These are phyloP conservation scores for Trematomus loennbergii DNA, from an alignment of 2,113 vertebrate species.

Conservation along the genomic window DNA sequence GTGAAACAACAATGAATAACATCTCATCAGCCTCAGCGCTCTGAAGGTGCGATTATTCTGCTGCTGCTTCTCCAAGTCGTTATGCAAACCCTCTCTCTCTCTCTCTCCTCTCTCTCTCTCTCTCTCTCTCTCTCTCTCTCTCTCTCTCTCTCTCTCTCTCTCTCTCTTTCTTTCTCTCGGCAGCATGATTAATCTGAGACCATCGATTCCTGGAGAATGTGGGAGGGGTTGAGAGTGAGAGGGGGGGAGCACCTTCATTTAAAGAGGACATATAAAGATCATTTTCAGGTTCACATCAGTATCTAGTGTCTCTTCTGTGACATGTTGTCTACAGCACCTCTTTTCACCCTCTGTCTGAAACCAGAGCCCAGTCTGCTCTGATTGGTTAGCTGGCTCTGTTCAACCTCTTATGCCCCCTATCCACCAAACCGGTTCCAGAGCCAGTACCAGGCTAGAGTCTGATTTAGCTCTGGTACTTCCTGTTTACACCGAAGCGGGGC, in stretches of 20 bases:
- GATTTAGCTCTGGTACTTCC: no score
- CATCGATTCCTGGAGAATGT: conserved; percentile 80
- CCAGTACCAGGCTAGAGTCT: no score
- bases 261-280: not conserved
- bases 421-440: no score
- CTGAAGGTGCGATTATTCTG: conserved; percentile 69
- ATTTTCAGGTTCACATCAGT: no score
- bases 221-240: conserved; percentile 70
- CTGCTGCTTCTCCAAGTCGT: conserved; percentile 53
- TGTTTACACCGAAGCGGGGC: no score
- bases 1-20: conserved; percentile 76
- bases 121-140: conserved; percentile 27
- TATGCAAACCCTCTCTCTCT: conserved; percentile 44
- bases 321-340: no score
- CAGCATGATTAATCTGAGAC: conserved; percentile 81
- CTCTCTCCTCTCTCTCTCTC: not conserved
- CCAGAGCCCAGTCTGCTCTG: no score
- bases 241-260: conserved; percentile 63
- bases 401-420: no score
- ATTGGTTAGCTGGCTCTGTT: no score
- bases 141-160: conserved; percentile 26
- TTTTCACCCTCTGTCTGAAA: no score
- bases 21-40: conserved; percentile 61
- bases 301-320: no score
- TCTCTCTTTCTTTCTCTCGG: conserved; percentile 59